Conservation (phyloP, 1,140 invertebrate species). For the Octopus bimaculoides region DNA sequence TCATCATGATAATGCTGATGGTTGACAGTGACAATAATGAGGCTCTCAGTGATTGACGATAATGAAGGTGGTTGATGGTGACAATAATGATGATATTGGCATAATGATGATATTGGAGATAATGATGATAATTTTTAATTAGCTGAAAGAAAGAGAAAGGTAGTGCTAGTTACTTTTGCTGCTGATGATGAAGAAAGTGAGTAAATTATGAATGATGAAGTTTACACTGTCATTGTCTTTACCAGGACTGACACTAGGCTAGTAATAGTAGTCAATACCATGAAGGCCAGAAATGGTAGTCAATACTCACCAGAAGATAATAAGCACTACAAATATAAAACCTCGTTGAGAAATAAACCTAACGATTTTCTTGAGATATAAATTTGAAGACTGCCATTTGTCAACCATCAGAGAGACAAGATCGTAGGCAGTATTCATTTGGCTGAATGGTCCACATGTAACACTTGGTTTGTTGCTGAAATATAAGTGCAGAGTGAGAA, state of each 20-base stretch:
- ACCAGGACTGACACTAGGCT: not conserved
- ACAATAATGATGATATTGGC: too few relatives aligned
- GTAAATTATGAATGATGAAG: not conserved
- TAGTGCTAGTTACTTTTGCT: not conserved
- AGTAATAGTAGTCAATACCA: not conserved
- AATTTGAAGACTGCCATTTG: conserved; percentile 24
- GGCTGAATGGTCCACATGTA: conserved; percentile 42
- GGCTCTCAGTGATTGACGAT: too few relatives aligned
- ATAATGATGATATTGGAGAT: too few relatives aligned
- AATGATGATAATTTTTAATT: too few relatives aligned
- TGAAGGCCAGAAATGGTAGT: not conserved
- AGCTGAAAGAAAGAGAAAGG: not conserved
- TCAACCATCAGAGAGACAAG: conserved; percentile 32
- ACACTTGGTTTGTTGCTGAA: conserved; percentile 42
- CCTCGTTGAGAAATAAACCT: conserved; percentile 39
- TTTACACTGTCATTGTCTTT: not conserved
- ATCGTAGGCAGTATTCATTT: conserved; percentile 33
- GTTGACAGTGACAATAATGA: too few relatives aligned
- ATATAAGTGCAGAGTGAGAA: not conserved
- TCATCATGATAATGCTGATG: too few relatives aligned
- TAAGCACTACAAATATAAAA: conserved; percentile 35
- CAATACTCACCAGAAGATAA: conserved; percentile 37
- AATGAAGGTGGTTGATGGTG: too few relatives aligned
- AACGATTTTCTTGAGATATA: conserved; percentile 27
- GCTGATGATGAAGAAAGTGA: not conserved